These are phyloP conservation scores for Ceramica pisi DNA, from an alignment of 2,888 invertebrate genomes.

Conservation along the genomic window DNA sequence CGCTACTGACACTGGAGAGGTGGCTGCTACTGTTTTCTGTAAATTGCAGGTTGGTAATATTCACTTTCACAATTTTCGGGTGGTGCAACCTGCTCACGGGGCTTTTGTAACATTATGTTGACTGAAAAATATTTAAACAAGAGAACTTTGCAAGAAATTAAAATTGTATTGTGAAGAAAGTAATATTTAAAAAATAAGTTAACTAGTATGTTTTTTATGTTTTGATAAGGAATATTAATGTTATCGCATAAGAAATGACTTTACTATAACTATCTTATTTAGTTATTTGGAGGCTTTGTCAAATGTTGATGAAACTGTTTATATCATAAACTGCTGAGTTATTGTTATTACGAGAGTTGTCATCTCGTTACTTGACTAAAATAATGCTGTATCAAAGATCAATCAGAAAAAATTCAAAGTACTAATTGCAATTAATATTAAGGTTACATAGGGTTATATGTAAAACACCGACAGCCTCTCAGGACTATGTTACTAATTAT, in stretches of 20 bases:
- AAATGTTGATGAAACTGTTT: not conserved
- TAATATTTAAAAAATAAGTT: too few relatives aligned
- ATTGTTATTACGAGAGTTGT: not conserved
- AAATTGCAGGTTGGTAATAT: constrained; percentile 91
- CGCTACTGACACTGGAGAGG: constrained; percentile 87
- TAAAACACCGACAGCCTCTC: too few relatives aligned
- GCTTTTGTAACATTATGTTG: too few relatives aligned
- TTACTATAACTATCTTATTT: too few relatives aligned
- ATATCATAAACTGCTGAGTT: not conserved
- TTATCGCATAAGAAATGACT: not conserved
- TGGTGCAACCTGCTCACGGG: too few relatives aligned
- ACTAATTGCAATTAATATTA: not conserved
- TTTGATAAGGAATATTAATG: too few relatives aligned
- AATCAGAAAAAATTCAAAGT: not conserved
- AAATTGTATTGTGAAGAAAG: too few relatives aligned
- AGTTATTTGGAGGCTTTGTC: not conserved
- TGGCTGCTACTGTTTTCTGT: constrained; percentile 92
- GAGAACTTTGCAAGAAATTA: not conserved
- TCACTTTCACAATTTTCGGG: not conserved
- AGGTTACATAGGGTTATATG: too few relatives aligned
- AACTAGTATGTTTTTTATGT: too few relatives aligned
- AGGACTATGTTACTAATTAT: too few relatives aligned
- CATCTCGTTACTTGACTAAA: not conserved
- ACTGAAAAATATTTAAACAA: too few relatives aligned
- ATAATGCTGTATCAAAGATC: not conserved